Evolutionary conservation across 2,797 vertebrate species (phyloP), one percentile per base, ranked within the genome.

Genomic region (Cyprinella venusta): DNA sequence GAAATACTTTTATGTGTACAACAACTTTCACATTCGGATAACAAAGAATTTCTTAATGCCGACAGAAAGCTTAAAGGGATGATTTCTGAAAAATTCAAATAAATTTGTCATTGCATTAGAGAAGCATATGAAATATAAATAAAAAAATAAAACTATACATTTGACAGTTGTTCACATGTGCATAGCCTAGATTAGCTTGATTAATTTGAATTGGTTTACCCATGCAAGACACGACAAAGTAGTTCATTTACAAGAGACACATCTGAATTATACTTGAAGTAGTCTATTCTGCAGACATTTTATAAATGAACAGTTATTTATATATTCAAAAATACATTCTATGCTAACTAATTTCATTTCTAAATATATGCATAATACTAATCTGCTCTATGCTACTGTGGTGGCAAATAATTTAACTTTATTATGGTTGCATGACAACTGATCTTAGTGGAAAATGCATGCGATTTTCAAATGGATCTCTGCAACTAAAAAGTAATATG

Each of bases 1-100:
- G 19, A 74, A 18, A 52, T 8, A 33, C 5, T 52, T 38, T 7
- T 50, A 21, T 45, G 8, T 74, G 12, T 16, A 69, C n/a, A 56
- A 45, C n/a, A 68, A 40, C 87, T 86, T 84, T 84, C 70, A 79
- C 68, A 84, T 75, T 40, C 52, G 3, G 75, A 84, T 81, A 77
- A 80, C 76, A 61, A 12, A 64, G 2, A 69, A 69, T 26, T 38
- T 6, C 33, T 65, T 70, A 54, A 69, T 79, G 10, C 21, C 9
- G n/a, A 56, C 8, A 26, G 59, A 81, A 52, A 52, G 16, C 59
- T 74, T 72, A 81, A 74, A 81, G 59, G 68, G 59, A 81, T 52
- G 18, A 71, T 71, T 61, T 10, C 21, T 48, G 26, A n/a, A 30
- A 61, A 33, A 30, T 30, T 54, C 45, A 65, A 65, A 76, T 61